Conservation (phyloP, 2,888 invertebrate species). For the Lasius fuliginosus region DNA sequence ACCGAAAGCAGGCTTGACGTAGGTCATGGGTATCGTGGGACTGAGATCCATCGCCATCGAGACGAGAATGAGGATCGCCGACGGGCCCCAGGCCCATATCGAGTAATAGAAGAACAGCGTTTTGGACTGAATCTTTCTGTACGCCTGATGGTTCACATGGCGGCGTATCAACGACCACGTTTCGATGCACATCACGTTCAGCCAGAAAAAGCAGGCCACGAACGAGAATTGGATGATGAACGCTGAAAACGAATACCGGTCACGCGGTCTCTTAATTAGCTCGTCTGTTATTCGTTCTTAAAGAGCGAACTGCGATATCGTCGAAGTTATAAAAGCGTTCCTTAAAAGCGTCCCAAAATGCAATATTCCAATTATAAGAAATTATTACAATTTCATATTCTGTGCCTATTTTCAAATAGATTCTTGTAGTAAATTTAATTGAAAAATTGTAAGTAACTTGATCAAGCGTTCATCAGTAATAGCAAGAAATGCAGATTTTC, state of each 20-base stretch:
- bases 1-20: conserved; percentile 88
- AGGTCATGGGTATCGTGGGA: conserved; percentile 89
- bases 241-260: conserved; percentile 86
- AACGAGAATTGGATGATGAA: conserved; percentile 90
- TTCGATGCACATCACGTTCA: conserved; percentile 90
- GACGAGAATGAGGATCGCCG: conserved; percentile 87
- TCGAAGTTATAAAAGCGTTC: conserved; percentile 1
- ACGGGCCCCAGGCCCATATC: conserved; percentile 88
- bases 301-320: background rate
- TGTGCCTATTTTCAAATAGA: background rate
- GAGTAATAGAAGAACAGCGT: conserved; percentile 88
- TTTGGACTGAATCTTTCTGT: conserved; percentile 64
- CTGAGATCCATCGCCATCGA: conserved; percentile 88
- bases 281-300: conserved; percentile 10
- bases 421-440: background rate
- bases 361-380: background rate
- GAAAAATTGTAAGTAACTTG: background rate
- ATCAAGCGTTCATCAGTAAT: background rate
- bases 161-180: conserved; percentile 88
- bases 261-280: conserved; percentile 51
- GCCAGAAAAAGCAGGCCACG: conserved; percentile 90
- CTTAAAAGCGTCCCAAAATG: background rate
- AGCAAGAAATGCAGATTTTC: background rate
- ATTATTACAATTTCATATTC: background rate
- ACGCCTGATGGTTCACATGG: conserved; percentile 74